phyloP scores from a whole-genome alignment of 2,797 vertebrate genomes.

The Thunnus albacares region DNA sequence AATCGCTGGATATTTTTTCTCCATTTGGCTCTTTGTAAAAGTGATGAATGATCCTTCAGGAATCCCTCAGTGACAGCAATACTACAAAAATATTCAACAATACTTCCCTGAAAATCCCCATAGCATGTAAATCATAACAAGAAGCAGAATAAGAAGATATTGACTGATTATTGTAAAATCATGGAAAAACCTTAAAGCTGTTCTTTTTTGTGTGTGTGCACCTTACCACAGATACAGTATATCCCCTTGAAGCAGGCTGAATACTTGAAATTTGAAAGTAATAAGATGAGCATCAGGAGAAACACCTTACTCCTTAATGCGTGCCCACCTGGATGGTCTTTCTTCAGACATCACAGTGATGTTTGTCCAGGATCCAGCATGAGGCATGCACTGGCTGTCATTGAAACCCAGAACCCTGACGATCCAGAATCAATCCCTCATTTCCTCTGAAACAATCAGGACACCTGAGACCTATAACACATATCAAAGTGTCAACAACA shows the following conservation, averaged over 20 bases:
- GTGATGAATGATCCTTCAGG: background rate
- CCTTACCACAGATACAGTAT: conserved; percentile 8
- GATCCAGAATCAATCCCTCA: conserved; percentile 64
- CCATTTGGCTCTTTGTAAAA: conserved; percentile 70
- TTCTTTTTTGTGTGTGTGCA: background rate
- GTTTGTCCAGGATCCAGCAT: conserved; percentile 25
- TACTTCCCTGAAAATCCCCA: background rate
- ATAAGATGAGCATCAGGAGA: conserved; percentile 7
- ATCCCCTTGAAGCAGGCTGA: background rate
- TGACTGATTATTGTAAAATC: background rate
- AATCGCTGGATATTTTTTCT: conserved; percentile 80
- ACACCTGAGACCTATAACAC: conserved; percentile 58
- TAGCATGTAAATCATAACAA: background rate
- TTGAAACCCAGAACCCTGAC: conserved; percentile 34
- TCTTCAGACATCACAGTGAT: conserved; percentile 21
- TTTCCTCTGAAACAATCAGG: conserved; percentile 63
- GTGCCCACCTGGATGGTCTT: background rate
- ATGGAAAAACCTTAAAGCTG: background rate
- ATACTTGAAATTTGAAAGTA: conserved; percentile 31
- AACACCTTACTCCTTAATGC: conserved; percentile 21
- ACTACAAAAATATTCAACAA: conserved; percentile 35
- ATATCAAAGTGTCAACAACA: conserved; percentile 51
- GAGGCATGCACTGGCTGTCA: conserved; percentile 1
- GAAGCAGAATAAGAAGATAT: background rate
- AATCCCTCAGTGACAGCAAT: conserved; percentile 4